Evolutionary conservation across 2,888 invertebrate genomes (phyloP).

Genomic region (Oscheius sp.): DNA sequence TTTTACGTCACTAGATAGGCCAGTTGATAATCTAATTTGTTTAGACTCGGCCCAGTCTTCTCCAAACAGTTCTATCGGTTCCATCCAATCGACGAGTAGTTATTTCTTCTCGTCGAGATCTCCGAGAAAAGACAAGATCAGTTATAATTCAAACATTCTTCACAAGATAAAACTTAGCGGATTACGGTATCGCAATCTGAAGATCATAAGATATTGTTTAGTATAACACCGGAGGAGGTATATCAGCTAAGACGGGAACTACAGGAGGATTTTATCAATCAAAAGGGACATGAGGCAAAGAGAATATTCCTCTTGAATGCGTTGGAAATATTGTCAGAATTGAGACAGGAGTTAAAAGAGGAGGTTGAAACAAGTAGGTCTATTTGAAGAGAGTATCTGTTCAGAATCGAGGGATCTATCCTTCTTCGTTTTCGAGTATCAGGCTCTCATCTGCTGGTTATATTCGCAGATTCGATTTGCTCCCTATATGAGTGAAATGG

Average conservation of each 20-base stretch:
- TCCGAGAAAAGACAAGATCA: constrained; percentile 16
- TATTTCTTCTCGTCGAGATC: constrained; percentile 1
- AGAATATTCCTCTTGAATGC: constrained; percentile 19
- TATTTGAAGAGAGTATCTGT: background rate
- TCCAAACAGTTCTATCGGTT: constrained; percentile 23
- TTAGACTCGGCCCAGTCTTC: constrained; percentile 18
- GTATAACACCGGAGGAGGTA: constrained; percentile 30
- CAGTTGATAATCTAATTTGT: background rate
- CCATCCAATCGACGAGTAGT: constrained; percentile 22
- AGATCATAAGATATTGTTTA: constrained; percentile 3
- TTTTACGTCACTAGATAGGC: constrained; percentile 6
- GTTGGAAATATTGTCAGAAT: constrained; percentile 15
- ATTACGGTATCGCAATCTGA: constrained; percentile 17
- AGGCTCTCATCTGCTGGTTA: constrained; percentile 29
- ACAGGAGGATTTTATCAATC: constrained; percentile 17
- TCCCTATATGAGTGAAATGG: constrained; percentile 28
- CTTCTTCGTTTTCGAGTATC: constrained; percentile 32
- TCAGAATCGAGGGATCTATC: constrained; percentile 17
- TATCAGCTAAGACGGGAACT: constrained; percentile 23
- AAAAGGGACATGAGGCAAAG: constrained; percentile 16
- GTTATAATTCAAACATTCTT: constrained; percentile 18
- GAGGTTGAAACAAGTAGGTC: constrained; percentile 3
- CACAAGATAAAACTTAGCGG: constrained; percentile 23
- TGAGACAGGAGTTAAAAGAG: constrained; percentile 21
- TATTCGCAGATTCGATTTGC: constrained; percentile 31